Conservation (phyloP, 2,888 invertebrate species). For the Sceliomorpha sp. region DNA sequence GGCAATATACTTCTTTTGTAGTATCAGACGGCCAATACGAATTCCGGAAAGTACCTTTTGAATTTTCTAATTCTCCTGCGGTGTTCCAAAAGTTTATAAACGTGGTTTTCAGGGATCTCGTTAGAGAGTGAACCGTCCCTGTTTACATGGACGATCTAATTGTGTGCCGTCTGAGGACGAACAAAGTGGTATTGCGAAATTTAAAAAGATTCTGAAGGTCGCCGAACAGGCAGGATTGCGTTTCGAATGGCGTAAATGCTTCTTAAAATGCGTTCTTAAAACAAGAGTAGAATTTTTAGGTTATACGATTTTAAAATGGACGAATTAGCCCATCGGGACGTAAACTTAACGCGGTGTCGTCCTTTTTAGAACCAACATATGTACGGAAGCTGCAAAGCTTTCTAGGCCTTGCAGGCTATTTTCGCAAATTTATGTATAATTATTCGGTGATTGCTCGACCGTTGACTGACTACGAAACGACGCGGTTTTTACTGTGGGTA, state of each 20-base stretch:
- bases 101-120: conserved; percentile 25
- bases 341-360: neutral
- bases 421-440: neutral
- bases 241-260: too few species aligned
- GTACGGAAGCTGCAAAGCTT: neutral
- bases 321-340: neutral
- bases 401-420: neutral
- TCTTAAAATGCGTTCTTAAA: too few species aligned
- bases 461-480: neutral
- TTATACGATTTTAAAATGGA: conserved; percentile 1
- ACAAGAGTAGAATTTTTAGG: neutral
- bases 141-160: too few species aligned
- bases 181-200: too few species aligned
- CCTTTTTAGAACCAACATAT: neutral
- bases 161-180: too few species aligned
- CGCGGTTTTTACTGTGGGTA: neutral
- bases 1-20: conserved; percentile 62
- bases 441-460: neutral
- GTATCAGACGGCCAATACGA: conserved; percentile 53
- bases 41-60: conserved; percentile 50
- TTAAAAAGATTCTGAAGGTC: too few species aligned
- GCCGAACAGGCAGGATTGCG: too few species aligned
- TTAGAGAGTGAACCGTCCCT: too few species aligned
- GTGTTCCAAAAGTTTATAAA: conserved; percentile 27
- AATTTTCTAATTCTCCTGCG: conserved; percentile 26